These are phyloP conservation scores for Ceuthmochares aereus DNA, from an alignment of 2,113 vertebrate genomes.

Conservation along the genomic window DNA sequence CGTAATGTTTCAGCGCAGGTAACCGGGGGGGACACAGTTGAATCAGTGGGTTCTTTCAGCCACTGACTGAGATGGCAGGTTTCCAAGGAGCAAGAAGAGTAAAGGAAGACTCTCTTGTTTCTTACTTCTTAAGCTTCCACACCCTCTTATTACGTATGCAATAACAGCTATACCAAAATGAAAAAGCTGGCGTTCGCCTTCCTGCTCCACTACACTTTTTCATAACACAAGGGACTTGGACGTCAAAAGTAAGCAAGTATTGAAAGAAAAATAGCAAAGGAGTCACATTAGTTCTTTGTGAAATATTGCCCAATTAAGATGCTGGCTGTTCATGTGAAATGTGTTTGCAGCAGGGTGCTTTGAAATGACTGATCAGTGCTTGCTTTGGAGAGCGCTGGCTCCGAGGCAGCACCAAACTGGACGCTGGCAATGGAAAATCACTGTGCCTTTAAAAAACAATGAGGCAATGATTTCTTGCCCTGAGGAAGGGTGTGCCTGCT, in stretches of 20 bases:
- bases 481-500: slow-evolving; percentile 42
- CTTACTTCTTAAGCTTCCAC: not conserved
- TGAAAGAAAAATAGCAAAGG: slow-evolving; percentile 18
- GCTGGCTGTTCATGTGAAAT: not conserved
- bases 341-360: slow-evolving; percentile 29
- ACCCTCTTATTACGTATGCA: not conserved
- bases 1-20: not conserved
- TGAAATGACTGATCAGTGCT: not conserved
- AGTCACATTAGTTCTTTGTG: not conserved
- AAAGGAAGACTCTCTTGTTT: not conserved
- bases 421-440: slow-evolving; percentile 37
- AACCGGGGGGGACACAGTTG: not conserved
- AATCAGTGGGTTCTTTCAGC: not conserved
- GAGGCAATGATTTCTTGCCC: slow-evolving; percentile 9
- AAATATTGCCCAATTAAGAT: slow-evolving; percentile 26
- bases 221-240: not conserved
- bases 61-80: not conserved
- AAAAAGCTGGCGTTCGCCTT: not conserved
- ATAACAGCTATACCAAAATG: not conserved
- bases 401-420: not conserved
- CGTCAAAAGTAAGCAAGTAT: slow-evolving; percentile 7
- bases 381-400: slow-evolving; percentile 17
- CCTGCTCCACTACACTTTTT: not conserved
- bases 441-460: not conserved
- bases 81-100: not conserved